Percentiles rank a stretch among this genome's conserved stretches.
Conservation (phyloP, 2,797 vertebrate genomes). For the Rhadinocentrus ornatus region DNA sequence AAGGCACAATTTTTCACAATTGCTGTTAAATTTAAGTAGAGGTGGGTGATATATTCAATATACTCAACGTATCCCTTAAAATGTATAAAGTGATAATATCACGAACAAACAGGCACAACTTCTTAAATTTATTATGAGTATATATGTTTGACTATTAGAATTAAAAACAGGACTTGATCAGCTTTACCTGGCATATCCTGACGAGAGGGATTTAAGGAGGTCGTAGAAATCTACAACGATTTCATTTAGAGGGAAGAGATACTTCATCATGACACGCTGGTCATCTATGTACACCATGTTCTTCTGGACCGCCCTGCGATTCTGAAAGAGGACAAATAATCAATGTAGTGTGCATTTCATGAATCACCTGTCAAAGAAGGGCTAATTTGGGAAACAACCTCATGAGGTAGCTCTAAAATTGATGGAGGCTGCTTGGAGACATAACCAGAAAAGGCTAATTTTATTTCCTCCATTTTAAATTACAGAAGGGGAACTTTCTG, state of each 20-base stretch:
- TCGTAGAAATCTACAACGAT: slow-evolving; percentile 98
- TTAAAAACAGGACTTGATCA: neutral
- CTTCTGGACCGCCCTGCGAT: slow-evolving; percentile 90
- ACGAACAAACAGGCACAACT: no score
- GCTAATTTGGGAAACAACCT: neutral
- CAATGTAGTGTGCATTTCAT: neutral
- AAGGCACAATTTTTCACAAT: no score
- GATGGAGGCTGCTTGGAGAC: neutral
- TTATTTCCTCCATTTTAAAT: no score
- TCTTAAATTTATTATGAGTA: no score
- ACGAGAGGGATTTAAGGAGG: slow-evolving; percentile 92
- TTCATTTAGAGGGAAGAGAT: slow-evolving; percentile 95
- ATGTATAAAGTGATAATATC: no score
- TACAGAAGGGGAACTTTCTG: no score
- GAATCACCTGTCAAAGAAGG: neutral
- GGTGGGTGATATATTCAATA: no score
- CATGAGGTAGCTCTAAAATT: neutral
- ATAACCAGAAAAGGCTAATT: no score
- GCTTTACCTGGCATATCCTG: slow-evolving; percentile 95
- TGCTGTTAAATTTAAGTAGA: no score
- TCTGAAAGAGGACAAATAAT: slow-evolving; percentile 69
- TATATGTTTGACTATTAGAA: no score
- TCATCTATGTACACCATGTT: slow-evolving; percentile 94
- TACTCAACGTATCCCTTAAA: no score
- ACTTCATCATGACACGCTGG: slow-evolving; percentile 93